Evolutionary conservation across 2,888 invertebrate species (phyloP), one percentile per base, ranked within the genome.

Genomic region (Sinodicranocentrus sp.): DNA sequence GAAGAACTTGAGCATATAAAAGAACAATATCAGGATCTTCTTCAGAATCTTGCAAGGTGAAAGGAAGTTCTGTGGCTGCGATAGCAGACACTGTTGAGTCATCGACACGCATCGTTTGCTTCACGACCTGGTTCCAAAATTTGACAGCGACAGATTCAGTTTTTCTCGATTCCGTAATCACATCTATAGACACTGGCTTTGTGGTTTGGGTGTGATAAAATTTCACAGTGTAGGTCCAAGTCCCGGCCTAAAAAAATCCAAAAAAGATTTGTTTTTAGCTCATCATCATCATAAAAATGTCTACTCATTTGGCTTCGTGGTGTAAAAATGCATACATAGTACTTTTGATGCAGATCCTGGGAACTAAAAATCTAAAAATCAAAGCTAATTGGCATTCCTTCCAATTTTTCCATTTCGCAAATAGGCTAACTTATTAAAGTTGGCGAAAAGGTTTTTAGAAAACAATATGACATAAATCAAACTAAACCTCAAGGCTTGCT

Each of bases 1-100:
- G 88, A 33, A 86, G 84, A n/a, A 90, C 88, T 85, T 89, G 88
- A 15, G 89, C 89, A 77, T 89, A 89, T 2, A 89, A 85, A 8
- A 87, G 48, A 6, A 88, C 88, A 19, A 88, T 85, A 48, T 88
- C 86, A 2, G 67, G 67, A n/a, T 54, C 73, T 15, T 61, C 79
- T 2, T 25, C 67, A 3, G 48, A n/a, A 23, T 73, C 59, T 44
- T 73, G 73, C 57, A 57, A 44, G 2, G 26, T 19, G 59, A 54
- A 73, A 0, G 80, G 80, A 0, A 80, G 44, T 33, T 80, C 72
- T 23, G 80, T 80, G 0, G 13, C 67, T 0, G 79, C 21, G n/a
- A 52, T 52, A 10, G 48, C 21, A 15, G 61, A 48, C 26, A 44
- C 8, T n/a, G 48, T 3, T 8, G 21, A n/a, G 52, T 76, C 44